Evolutionary conservation across 2,888 invertebrate species (phyloP).

Genomic region (Drosophila diplacantha): DNA sequence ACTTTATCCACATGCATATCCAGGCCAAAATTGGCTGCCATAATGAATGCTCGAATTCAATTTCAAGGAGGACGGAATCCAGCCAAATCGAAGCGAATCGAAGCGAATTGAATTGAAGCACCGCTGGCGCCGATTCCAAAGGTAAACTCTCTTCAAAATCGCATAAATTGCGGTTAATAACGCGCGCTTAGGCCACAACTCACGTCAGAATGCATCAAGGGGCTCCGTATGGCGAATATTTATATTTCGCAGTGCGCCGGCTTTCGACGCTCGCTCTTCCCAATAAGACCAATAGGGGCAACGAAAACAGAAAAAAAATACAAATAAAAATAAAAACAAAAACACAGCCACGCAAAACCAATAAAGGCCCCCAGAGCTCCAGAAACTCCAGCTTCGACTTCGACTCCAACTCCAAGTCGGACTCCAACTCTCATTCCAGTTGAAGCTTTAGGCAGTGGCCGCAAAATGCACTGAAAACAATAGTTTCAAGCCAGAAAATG

Average conservation of each 20-base stretch:
- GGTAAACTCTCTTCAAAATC: constrained; percentile 61
- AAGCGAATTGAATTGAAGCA: constrained; percentile 12
- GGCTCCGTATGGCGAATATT: constrained; percentile 75
- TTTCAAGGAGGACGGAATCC: constrained; percentile 4
- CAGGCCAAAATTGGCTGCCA: background rate
- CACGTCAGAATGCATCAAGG: constrained; percentile 77
- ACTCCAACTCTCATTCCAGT: constrained; percentile 13
- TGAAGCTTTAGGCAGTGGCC: constrained; percentile 48
- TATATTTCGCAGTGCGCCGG: constrained; percentile 66
- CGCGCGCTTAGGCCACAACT: constrained; percentile 76
- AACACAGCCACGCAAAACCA: constrained; percentile 50
- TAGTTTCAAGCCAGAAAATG: background rate
- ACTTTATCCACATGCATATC: too few relatives aligned
- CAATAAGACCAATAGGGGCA: constrained; percentile 2
- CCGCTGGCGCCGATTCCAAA: constrained; percentile 43
- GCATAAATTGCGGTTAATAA: constrained; percentile 74
- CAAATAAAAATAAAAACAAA: background rate
- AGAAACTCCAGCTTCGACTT: constrained; percentile 10
- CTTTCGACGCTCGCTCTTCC: constrained; percentile 44
- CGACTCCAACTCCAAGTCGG: background rate
- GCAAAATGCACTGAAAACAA: constrained; percentile 6
- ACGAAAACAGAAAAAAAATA: too few relatives aligned
- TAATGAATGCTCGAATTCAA: constrained; percentile 31
- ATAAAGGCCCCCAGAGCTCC: constrained; percentile 43
- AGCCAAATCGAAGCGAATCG: constrained; percentile 5